Percentiles rank a stretch among this genome's conserved stretches.
phyloP scores from a whole-genome alignment of 2,888 invertebrate genomes.

The Piscicola geometra region DNA sequence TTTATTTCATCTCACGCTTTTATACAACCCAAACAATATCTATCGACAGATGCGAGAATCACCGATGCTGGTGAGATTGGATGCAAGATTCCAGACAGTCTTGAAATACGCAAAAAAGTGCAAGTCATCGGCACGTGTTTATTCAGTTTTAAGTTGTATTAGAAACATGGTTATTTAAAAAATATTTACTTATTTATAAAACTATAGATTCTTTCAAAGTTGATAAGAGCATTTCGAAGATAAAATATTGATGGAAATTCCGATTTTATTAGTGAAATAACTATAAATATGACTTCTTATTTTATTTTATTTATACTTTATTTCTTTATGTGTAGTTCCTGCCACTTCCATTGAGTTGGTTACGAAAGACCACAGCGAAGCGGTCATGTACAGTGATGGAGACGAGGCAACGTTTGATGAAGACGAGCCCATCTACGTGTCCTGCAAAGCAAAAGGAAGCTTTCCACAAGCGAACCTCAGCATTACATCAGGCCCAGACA shows the following conservation, averaged over 20 bases:
- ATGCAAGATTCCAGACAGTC: conserved; percentile 35
- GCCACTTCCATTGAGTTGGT: conserved; percentile 1
- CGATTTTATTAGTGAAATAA: too few species aligned
- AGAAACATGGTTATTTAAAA: too few species aligned
- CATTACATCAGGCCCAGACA: conserved; percentile 35
- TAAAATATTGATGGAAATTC: not conserved
- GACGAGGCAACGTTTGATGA: conserved; percentile 39
- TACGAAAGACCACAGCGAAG: conserved; percentile 36
- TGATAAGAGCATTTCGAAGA: too few species aligned
- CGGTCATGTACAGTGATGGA: conserved; percentile 38
- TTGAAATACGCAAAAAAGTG: conserved; percentile 3
- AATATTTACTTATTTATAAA: too few species aligned
- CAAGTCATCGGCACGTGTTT: conserved; percentile 14
- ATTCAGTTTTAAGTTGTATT: too few species aligned
- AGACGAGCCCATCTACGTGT: conserved; percentile 35
- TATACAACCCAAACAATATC: too few species aligned
- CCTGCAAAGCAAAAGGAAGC: conserved; percentile 40
- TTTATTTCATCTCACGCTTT: too few species aligned
- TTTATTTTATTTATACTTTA: too few species aligned
- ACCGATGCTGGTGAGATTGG: conserved; percentile 39
- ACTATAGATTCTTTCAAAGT: too few species aligned
- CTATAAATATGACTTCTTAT: too few species aligned
- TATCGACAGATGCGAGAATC: conserved; percentile 30
- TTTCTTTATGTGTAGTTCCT: conserved; percentile 15
- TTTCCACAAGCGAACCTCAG: conserved; percentile 40